Evolutionary conservation across 2,797 vertebrate species (phyloP), one percentile per base, ranked within the genome.

Genomic region (Halcyon leucocephala): DNA sequence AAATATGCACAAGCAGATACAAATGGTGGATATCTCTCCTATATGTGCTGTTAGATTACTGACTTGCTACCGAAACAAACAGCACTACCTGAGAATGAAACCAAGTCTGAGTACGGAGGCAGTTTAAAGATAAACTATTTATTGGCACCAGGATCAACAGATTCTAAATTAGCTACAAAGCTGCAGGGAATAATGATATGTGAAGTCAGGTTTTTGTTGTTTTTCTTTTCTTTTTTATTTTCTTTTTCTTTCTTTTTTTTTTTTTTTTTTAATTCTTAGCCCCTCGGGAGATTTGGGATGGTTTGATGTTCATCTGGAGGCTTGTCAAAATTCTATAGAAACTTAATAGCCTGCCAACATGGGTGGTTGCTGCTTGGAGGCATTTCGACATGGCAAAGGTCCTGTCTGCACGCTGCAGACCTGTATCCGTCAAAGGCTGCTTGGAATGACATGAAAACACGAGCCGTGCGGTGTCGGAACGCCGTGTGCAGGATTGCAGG

Each of bases 81-180:
- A 89, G 31, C 41, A 41, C 55, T 81, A 77, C 61, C 57, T 69
- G 82, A 89, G 35, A 57, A 89, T 21, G 37, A 90, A 96, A 94
- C 42, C 29, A 83, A 76, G 35, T 33, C 61, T n/a, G 61, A 93
- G 74, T 65, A 86, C n/a, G 90, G 62, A 95, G 60, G 49, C 48
- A 92, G 86, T 74, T 94, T 91, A 91, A 95, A 91, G 90, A 96
- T 82, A 93, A 95, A 93, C 66, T 81, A 88, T 82, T 91, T 96
- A 95, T 82, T 97, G 97, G 94, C 97, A 97, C 57, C 7, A 52
- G 91, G 92, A 98, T 97, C 97, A 95, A 96, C 82, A 95, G 95
- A 89, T 93, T 93, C 85, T 95, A 96, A 97, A 96, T 97, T 93
- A 96, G 82, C 90, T 97, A 94, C 84, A 91, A 95, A 97, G 94